phyloP scores from a whole-genome alignment of 2,113 vertebrate species.

The Prochilodus magdalenae region DNA sequence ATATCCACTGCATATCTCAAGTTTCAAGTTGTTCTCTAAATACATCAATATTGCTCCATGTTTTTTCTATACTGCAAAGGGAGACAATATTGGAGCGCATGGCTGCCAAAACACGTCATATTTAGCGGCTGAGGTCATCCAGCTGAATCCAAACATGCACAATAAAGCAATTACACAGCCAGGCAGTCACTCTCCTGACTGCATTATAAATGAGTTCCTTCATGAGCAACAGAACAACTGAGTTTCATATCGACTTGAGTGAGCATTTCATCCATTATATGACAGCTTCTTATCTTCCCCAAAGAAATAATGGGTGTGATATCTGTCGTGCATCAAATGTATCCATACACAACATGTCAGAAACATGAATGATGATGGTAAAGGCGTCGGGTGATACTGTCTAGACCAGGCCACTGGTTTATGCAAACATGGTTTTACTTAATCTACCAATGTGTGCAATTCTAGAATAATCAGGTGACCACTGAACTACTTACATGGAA shows the following conservation, averaged over 20 bases:
- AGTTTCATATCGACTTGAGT: not conserved
- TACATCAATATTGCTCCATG: not conserved
- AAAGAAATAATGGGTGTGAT: constrained; percentile 7
- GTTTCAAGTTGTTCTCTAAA: not conserved
- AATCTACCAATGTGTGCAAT: not conserved
- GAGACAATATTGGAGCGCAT: not conserved
- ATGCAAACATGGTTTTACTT: not conserved
- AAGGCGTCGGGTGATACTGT: not conserved
- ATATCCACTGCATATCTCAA: not conserved
- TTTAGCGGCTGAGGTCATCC: not conserved
- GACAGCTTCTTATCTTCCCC: not conserved
- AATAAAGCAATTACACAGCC: constrained; percentile 29
- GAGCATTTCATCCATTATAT: constrained; percentile 19
- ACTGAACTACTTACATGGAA: not conserved
- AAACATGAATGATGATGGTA: not conserved
- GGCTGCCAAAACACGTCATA: not conserved
- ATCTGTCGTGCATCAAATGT: constrained; percentile 6
- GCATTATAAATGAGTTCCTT: constrained; percentile 19
- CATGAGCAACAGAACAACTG: constrained; percentile 6
- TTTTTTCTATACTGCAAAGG: not conserved
- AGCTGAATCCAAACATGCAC: constrained; percentile 13
- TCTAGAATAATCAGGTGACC: not conserved
- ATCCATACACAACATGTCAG: not conserved
- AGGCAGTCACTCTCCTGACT: not conserved
- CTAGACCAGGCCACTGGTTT: not conserved